Percentiles rank a stretch among this genome's conserved stretches.
phyloP scores from a whole-genome alignment of 1,140 invertebrate species.

The Mesaphorura yosii region DNA sequence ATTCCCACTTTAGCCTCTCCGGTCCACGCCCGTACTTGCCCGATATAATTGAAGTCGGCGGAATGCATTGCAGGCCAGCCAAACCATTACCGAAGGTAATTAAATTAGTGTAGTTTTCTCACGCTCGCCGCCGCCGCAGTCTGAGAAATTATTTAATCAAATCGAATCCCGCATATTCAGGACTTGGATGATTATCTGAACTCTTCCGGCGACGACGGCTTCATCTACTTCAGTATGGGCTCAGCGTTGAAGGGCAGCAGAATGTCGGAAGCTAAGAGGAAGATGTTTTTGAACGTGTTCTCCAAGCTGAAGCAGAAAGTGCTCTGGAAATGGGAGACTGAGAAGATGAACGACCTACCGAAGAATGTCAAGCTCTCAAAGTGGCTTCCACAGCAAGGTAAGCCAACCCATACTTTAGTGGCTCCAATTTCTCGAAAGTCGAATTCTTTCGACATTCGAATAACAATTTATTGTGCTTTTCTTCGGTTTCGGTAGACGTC shows the following conservation, averaged over 20 bases:
- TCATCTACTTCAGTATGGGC: slow-evolving; percentile 60
- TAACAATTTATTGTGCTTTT: no score
- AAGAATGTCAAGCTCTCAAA: slow-evolving; percentile 49
- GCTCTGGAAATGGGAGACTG: slow-evolving; percentile 58
- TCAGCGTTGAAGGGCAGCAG: slow-evolving; percentile 30
- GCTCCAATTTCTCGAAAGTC: no score
- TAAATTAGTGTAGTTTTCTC: neutral
- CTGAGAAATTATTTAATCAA: neutral
- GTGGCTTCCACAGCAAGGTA: slow-evolving; percentile 57
- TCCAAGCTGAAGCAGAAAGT: slow-evolving; percentile 45
- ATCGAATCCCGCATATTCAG: neutral
- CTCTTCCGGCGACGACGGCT: slow-evolving; percentile 41
- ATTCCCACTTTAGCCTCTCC: slow-evolving; percentile 45
- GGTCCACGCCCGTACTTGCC: slow-evolving; percentile 39
- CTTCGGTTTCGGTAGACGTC: no score
- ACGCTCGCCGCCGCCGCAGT: neutral
- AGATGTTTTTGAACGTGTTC: slow-evolving; percentile 13
- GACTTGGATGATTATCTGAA: slow-evolving; percentile 30
- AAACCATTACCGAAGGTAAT: slow-evolving; percentile 19
- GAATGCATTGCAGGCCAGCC: slow-evolving; percentile 32
- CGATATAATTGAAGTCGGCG: slow-evolving; percentile 46
- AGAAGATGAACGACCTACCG: slow-evolving; percentile 31
- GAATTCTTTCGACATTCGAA: no score
- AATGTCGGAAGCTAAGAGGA: slow-evolving; percentile 15
- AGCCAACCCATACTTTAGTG: no score